A percentile compares a stretch with the other conserved stretches of the same genome.
These are phyloP conservation scores for Augiades crinisus DNA, from an alignment of 2,888 invertebrate genomes.

Conservation along the genomic window DNA sequence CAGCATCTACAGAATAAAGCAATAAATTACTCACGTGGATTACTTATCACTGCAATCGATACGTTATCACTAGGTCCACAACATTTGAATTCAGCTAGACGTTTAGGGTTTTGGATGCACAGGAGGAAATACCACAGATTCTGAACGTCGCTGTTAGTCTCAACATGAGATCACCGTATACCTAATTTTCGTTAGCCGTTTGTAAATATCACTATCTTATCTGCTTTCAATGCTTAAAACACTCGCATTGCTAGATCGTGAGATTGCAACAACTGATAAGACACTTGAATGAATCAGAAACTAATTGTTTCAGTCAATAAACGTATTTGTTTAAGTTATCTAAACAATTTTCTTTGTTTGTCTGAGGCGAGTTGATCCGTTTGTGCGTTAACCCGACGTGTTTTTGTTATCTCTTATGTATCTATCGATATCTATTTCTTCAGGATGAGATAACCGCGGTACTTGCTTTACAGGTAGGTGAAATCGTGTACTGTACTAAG, in stretches of 20 bases:
- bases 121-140: not conserved
- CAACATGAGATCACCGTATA: conserved; percentile 13
- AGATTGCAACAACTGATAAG: conserved; percentile 12
- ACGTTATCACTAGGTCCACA: conserved; percentile 10
- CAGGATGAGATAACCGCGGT: not conserved
- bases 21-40: conserved; percentile 13
- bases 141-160: conserved; percentile 5
- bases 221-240: not conserved
- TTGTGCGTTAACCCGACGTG: not conserved
- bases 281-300: conserved; percentile 18
- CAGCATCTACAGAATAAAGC: not conserved
- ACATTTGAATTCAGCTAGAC: not conserved
- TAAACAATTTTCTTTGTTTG: conserved; percentile 21
- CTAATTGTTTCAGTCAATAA: conserved; percentile 23
- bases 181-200: conserved; percentile 21
- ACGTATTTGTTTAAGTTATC: conserved; percentile 15
- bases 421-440: conserved; percentile 13
- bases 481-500: no score
- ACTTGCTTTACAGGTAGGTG: no score
- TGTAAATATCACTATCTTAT: conserved; percentile 24
- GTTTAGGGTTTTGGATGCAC: no score
- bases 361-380: conserved; percentile 8
- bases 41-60: conserved; percentile 1
- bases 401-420: conserved; percentile 3
- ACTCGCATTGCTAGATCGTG: not conserved